phyloP scores from a whole-genome alignment of 2,888 invertebrate genomes.

The Parascotia fuliginaria region DNA sequence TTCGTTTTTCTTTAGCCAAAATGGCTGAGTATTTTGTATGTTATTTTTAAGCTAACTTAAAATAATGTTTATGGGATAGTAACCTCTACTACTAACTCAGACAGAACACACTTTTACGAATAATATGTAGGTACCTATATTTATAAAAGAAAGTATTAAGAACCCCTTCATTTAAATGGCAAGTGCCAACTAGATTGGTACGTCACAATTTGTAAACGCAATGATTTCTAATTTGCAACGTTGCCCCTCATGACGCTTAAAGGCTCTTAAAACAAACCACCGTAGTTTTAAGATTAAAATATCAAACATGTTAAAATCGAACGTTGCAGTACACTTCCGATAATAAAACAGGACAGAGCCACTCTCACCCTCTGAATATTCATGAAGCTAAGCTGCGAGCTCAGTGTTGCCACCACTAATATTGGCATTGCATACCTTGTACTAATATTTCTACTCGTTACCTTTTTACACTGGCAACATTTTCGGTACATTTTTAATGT shows the following conservation, averaged over 20 bases:
- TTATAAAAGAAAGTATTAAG: no score
- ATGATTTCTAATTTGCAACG: no score
- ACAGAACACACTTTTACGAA: no score
- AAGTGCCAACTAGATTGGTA: no score
- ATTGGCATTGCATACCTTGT: conserved; percentile 40
- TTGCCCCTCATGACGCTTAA: no score
- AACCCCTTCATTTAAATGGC: no score
- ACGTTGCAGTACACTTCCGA: conserved; percentile 10
- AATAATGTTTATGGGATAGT: background rate
- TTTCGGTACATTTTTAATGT: no score
- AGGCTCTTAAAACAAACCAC: no score
- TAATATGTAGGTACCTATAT: no score
- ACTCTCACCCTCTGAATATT: conserved; percentile 37
- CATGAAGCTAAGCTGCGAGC: conserved; percentile 26
- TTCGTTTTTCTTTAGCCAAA: conserved; percentile 2
- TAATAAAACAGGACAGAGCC: conserved; percentile 33
- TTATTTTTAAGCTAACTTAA: background rate
- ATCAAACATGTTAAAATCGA: conserved; percentile 12
- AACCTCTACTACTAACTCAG: no score
- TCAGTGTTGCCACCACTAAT: conserved; percentile 34
- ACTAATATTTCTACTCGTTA: conserved; percentile 42
- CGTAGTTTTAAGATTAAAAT: no score
- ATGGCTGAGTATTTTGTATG: conserved; percentile 1
- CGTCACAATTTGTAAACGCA: no score
- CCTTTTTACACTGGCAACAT: conserved; percentile 7